phyloP scores from a whole-genome alignment of 1,140 invertebrate genomes.

The Zaprionus ornatus region DNA sequence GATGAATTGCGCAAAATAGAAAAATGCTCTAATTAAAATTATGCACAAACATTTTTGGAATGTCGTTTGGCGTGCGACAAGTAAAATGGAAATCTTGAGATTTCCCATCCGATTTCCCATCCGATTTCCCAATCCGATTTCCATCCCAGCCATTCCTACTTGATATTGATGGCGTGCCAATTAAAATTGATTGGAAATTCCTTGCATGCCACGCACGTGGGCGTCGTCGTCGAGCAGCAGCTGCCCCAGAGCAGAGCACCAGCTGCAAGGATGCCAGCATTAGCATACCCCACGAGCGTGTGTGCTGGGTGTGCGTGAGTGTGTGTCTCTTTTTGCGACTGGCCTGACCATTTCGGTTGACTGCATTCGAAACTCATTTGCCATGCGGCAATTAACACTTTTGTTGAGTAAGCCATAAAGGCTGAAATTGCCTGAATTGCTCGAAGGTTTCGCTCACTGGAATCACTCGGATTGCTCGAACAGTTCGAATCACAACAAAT shows the following conservation, averaged over 20 bases:
- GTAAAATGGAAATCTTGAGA: slow-evolving; percentile 31
- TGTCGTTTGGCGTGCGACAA: slow-evolving; percentile 48
- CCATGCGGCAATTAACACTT: slow-evolving; percentile 71
- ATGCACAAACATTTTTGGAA: slow-evolving; percentile 81
- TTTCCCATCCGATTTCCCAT: not conserved
- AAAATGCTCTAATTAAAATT: slow-evolving; percentile 83
- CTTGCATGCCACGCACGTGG: slow-evolving; percentile 75
- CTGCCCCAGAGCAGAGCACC: slow-evolving; percentile 26
- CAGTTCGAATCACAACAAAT: slow-evolving; percentile 60
- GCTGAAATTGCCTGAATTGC: slow-evolving; percentile 3
- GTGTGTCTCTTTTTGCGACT: not conserved
- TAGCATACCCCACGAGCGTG: slow-evolving; percentile 47
- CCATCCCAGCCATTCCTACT: not conserved
- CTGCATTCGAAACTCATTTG: slow-evolving; percentile 41
- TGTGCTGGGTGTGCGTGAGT: slow-evolving; percentile 4
- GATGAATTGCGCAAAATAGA: slow-evolving; percentile 81
- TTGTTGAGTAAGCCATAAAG: slow-evolving; percentile 62
- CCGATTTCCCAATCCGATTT: not conserved
- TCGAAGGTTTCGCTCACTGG: too few species aligned
- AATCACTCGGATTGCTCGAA: slow-evolving; percentile 1
- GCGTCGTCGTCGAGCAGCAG: slow-evolving; percentile 33
- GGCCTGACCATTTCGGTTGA: slow-evolving; percentile 55
- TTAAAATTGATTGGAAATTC: slow-evolving; percentile 84
- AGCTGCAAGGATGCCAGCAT: slow-evolving; percentile 48
- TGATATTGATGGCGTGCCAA: slow-evolving; percentile 81